Percentiles rank a stretch among this genome's conserved stretches.
phyloP scores from a whole-genome alignment of 2,888 invertebrate species.

The Zaprionus lineosus region DNA sequence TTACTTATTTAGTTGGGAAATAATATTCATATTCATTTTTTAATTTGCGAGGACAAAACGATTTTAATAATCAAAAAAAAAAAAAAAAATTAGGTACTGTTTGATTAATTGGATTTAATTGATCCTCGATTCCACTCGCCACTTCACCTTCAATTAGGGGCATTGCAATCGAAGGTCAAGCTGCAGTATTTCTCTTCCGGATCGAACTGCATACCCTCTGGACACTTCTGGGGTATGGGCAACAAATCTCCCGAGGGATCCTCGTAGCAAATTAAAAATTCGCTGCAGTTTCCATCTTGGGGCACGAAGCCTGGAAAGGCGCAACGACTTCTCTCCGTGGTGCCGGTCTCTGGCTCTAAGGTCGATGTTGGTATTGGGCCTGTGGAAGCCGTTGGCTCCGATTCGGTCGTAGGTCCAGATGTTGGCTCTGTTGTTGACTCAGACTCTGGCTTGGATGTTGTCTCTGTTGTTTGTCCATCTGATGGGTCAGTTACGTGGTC shows the following conservation, averaged over 20 bases:
- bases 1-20: too few species aligned
- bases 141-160: too few species aligned
- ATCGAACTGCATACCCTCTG: conserved; percentile 57
- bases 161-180: conserved; percentile 39
- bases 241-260: conserved; percentile 3
- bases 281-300: conserved; percentile 40
- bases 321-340: conserved; percentile 33
- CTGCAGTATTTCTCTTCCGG: conserved; percentile 49
- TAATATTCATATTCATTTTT: conserved; percentile 55
- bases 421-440: too few species aligned
- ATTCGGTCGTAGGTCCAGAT: not conserved
- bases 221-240: conserved; percentile 45
- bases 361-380: not conserved
- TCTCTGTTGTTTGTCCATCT: not conserved
- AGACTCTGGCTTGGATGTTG: too few species aligned
- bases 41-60: conserved; percentile 2
- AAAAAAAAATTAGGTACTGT: conserved; percentile 17
- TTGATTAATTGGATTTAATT: conserved; percentile 23
- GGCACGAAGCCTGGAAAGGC: conserved; percentile 63
- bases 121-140: too few species aligned
- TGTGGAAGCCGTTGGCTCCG: not conserved
- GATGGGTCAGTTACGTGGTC: too few species aligned
- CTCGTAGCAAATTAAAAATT: conserved; percentile 59
- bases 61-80: conserved; percentile 15
- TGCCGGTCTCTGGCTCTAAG: not conserved